Evolutionary conservation across 2,888 invertebrate genomes (phyloP).

Genomic region (Spodoptera exigua): DNA sequence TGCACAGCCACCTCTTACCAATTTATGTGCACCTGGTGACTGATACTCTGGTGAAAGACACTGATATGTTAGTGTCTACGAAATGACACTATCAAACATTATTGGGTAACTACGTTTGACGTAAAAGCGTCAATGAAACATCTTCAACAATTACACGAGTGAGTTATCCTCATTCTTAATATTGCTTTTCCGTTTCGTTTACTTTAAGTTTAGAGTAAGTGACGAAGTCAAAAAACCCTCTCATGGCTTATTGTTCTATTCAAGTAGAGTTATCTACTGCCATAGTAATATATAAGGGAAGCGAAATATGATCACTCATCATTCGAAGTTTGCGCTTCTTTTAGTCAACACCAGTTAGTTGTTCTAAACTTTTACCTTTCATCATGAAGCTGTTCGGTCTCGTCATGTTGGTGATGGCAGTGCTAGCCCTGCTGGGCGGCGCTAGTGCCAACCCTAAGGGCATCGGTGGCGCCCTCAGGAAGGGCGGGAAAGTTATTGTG

Average conservation of each 20-base stretch:
- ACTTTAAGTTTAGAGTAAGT: constrained; percentile 11
- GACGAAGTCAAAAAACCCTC: constrained; percentile 17
- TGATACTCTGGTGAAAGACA: too few species aligned
- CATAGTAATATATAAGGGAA: constrained; percentile 21
- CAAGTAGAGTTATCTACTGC: not conserved
- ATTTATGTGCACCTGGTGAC: too few species aligned
- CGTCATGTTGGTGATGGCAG: constrained; percentile 57
- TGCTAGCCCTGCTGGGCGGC: constrained; percentile 56
- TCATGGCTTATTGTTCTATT: not conserved
- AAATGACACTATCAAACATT: not conserved
- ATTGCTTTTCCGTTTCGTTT: not conserved
- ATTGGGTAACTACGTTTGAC: constrained; percentile 23
- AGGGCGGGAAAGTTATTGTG: constrained; percentile 29
- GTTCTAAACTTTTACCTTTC: not conserved
- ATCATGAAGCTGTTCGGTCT: constrained; percentile 65
- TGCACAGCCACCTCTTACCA: too few species aligned
- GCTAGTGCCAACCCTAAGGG: constrained; percentile 48
- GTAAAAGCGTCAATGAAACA: constrained; percentile 13
- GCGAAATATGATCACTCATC: constrained; percentile 10
- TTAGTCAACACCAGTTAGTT: constrained; percentile 1
- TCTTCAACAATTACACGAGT: not conserved
- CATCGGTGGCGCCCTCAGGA: constrained; percentile 34
- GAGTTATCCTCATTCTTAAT: constrained; percentile 16
- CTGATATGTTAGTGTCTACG: too few species aligned
- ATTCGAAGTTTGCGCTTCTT: constrained; percentile 27